Evolutionary conservation across 2,113 vertebrate species (phyloP).

Genomic region (Xenotilapia caudafasciata): DNA sequence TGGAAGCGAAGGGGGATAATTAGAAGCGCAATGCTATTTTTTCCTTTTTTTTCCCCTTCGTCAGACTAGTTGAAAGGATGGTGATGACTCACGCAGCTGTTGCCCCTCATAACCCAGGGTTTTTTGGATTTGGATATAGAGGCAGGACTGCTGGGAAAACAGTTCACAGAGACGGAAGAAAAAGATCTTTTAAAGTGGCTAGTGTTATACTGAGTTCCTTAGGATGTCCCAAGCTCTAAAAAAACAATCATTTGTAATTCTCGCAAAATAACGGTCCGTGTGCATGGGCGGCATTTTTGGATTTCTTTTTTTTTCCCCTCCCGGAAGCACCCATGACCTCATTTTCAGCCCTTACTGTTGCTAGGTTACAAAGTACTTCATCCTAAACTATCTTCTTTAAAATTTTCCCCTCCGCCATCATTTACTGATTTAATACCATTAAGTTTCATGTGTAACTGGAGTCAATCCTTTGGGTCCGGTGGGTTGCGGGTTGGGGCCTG

Average conservation of each 20-base stretch:
- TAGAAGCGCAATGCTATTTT: background rate
- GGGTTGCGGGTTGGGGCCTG: background rate
- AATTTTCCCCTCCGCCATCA: background rate
- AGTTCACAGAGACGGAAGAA: background rate
- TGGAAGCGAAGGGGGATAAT: background rate
- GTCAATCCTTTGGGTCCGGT: background rate
- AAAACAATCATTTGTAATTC: background rate
- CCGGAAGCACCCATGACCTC: background rate
- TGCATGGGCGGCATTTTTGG: background rate
- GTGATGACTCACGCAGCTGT: background rate
- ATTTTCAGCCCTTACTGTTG: background rate
- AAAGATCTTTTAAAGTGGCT: background rate
- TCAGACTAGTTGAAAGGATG: background rate
- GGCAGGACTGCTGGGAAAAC: background rate
- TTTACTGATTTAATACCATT: background rate
- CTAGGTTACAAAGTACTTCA: background rate
- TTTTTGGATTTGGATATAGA: background rate
- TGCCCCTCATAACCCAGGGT: background rate
- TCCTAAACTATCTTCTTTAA: background rate
- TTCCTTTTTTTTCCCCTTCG: background rate
- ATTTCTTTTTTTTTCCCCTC: accelerated
- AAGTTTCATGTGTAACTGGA: background rate
- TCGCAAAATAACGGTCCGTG: accelerated
- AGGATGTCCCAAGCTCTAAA: background rate
- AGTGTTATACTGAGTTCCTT: background rate